Conservation (phyloP, 2,797 vertebrate species). For the Pampus argenteus region DNA sequence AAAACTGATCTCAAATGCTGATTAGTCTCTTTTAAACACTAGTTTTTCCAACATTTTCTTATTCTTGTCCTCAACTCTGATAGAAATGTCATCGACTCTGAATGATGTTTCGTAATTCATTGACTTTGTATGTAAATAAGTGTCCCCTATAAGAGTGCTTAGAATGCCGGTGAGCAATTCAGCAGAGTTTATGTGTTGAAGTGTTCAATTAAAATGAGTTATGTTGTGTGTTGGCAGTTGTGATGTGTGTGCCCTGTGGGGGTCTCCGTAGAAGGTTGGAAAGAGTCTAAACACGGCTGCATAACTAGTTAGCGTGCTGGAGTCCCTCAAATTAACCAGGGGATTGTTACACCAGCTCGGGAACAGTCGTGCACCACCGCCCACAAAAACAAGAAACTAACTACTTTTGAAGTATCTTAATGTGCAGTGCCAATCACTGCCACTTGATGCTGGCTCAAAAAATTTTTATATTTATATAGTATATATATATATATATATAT, state of each 20-base stretch:
- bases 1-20: not conserved
- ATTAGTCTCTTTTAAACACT: constrained; percentile 3
- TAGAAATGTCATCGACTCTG: constrained; percentile 39
- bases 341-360: not conserved
- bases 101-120: constrained; percentile 32
- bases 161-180: constrained; percentile 24
- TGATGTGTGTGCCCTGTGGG: not conserved
- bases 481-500: no score
- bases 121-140: constrained; percentile 34
- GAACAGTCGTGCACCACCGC: not conserved
- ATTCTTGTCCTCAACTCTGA: not conserved
- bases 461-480: no score
- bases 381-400: no score
- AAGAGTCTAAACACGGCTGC: not conserved
- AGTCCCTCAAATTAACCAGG: not conserved
- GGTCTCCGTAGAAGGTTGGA: constrained; percentile 5
- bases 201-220: constrained; percentile 38
- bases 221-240: constrained; percentile 7
- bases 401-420: no score
- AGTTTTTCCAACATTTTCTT: not conserved
- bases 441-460: no score
- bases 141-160: constrained; percentile 9
- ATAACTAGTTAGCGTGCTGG: not conserved
- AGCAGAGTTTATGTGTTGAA: constrained; percentile 9
- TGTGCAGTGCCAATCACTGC: no score